These are phyloP conservation scores for Platycercus adscitus DNA, from an alignment of 2,113 vertebrate species.

Conservation along the genomic window DNA sequence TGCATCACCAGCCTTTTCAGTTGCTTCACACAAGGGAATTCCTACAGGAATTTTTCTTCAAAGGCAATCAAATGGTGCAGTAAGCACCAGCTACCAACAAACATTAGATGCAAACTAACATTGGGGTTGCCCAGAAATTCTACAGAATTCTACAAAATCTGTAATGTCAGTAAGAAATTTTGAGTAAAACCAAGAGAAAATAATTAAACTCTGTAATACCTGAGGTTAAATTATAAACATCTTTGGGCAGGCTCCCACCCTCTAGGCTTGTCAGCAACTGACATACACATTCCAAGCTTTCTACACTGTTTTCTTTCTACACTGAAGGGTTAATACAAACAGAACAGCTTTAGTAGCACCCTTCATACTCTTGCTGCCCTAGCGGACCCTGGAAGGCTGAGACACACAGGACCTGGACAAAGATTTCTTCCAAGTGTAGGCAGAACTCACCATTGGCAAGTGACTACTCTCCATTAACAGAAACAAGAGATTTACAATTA, in stretches of 20 bases:
- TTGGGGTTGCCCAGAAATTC: not conserved
- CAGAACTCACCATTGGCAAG: not conserved
- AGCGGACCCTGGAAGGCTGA: not conserved
- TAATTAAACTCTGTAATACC: not conserved
- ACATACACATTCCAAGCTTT: not conserved
- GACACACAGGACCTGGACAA: not conserved
- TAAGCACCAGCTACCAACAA: not conserved
- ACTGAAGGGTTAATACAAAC: not conserved
- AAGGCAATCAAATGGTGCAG: not conserved
- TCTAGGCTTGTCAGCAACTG: not conserved
- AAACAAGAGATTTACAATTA: not conserved
- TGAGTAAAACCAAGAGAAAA: not conserved
- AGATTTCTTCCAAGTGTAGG: not conserved
- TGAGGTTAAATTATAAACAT: not conserved
- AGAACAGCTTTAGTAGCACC: not conserved
- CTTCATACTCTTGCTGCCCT: not conserved
- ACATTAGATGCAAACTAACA: not conserved
- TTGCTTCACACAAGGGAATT: not conserved
- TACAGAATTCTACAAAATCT: not conserved
- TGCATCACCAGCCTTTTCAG: not conserved
- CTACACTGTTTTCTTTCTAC: fast-evolving
- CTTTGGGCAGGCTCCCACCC: not conserved
- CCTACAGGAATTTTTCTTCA: not conserved
- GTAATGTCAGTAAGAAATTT: not conserved
- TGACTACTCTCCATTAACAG: not conserved